Conservation (phyloP, 2,113 vertebrate species). For the Calypte anna region DNA sequence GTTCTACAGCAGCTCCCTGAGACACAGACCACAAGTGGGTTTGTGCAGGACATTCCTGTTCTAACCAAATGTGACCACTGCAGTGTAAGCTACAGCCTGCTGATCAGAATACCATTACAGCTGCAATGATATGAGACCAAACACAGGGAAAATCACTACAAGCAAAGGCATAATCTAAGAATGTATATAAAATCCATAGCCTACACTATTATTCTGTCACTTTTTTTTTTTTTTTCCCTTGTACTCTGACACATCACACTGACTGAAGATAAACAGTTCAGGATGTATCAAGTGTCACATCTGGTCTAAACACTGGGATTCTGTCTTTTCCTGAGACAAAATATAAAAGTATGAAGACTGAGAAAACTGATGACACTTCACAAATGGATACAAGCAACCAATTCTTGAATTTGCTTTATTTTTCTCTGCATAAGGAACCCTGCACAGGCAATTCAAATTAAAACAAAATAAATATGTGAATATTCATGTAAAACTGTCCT, state of each 20-base stretch:
- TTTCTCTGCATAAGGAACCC: conserved; percentile 89
- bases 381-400: conserved; percentile 25
- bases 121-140: neutral
- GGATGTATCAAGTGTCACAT: neutral
- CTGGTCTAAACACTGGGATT: neutral
- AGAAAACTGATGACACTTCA: neutral
- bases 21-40: neutral
- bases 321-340: neutral
- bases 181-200: neutral
- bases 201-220: neutral
- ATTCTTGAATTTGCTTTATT: conserved; percentile 82
- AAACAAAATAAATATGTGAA: conserved; percentile 99
- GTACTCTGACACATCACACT: neutral
- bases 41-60: neutral
- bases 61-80: neutral
- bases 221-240: neutral
- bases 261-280: neutral
- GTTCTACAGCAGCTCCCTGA: neutral
- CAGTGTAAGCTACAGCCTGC: no score
- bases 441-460: conserved; percentile 90
- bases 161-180: neutral
- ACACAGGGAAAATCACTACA: neutral
- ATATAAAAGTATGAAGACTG: neutral
- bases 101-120: neutral
- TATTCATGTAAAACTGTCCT: conserved; percentile 95